phyloP scores from a whole-genome alignment of 1,140 invertebrate species.

The Periplaneta americana region DNA sequence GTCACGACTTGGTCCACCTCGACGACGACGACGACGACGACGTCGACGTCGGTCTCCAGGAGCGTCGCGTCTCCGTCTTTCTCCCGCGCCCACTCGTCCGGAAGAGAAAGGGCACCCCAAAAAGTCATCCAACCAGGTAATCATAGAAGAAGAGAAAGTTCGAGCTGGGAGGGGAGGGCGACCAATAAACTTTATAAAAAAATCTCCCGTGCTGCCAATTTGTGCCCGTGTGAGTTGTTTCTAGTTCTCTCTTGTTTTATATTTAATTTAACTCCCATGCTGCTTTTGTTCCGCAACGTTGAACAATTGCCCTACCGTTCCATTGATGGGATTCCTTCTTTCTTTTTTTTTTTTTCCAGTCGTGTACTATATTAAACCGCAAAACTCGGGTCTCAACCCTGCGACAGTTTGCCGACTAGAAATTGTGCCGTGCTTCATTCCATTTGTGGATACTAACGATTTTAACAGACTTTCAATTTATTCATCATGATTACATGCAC shows the following conservation, averaged over 20 bases:
- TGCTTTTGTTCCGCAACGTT: background rate
- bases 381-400: background rate
- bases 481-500: no score
- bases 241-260: background rate
- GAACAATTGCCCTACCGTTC: background rate
- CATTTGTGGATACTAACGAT: no score
- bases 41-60: background rate
- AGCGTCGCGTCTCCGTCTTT: background rate
- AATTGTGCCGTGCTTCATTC: no score
- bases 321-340: background rate
- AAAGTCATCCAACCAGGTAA: background rate
- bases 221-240: background rate
- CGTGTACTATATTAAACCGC: background rate
- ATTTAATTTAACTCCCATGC: background rate
- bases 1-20: background rate
- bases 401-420: background rate
- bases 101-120: background rate
- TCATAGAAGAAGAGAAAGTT: background rate
- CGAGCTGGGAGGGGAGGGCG: background rate
- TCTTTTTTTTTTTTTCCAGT: background rate
- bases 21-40: background rate
- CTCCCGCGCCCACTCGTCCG: background rate
- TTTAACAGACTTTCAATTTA: no score
- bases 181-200: background rate
- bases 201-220: no score